Conservation (phyloP, 2,113 vertebrate genomes). For the Hoplias malabaricus region DNA sequence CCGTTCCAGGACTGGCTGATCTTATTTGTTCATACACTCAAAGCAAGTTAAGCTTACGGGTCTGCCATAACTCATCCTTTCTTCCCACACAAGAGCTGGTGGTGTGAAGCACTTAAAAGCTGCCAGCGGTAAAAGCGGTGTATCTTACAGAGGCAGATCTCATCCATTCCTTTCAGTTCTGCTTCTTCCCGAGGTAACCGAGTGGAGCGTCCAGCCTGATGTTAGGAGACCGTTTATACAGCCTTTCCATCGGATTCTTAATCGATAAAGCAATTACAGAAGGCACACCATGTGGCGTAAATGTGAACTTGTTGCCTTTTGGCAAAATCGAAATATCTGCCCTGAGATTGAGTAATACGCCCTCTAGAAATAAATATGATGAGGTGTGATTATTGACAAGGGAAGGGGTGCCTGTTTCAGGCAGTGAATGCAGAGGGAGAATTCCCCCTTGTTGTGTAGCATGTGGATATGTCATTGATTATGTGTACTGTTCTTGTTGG, state of each 20-base stretch:
- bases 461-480: no score
- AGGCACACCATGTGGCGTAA: no score
- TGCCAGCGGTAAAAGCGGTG: constrained; percentile 10
- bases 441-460: no score
- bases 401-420: no score
- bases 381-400: no score
- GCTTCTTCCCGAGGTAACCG: not conserved
- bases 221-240: not conserved
- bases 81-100: constrained; percentile 10
- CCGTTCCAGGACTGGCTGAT: constrained; percentile 15
- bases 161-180: not conserved
- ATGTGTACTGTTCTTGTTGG: no score
- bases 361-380: no score
- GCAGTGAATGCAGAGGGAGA: no score
- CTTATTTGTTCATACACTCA: constrained; percentile 35
- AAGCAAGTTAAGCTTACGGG: constrained; percentile 30
- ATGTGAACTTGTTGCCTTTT: no score
- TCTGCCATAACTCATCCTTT: constrained; percentile 3
- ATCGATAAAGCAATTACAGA: constrained; percentile 3
- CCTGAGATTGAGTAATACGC: no score
- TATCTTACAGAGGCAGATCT: constrained; percentile 4
- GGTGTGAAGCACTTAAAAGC: constrained; percentile 6
- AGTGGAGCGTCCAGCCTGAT: not conserved
- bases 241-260: not conserved
- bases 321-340: not conserved